Percentiles rank a stretch among this genome's conserved stretches.
Conservation (phyloP, 1,140 invertebrate genomes). For the Apis laboriosa region DNA sequence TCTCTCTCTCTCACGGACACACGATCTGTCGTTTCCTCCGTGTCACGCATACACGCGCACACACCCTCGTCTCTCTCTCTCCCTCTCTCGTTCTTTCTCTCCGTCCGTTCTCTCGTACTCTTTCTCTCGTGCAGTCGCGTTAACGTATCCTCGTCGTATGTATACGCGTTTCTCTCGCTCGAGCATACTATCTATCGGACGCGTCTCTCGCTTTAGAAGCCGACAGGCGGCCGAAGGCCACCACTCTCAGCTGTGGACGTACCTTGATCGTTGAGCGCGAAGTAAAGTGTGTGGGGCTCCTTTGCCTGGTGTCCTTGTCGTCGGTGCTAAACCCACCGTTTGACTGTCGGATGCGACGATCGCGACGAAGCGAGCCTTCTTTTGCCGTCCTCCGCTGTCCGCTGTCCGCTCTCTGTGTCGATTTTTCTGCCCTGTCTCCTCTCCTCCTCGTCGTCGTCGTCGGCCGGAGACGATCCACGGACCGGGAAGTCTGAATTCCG, state of each 20-base stretch:
- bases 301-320: conserved; percentile 65
- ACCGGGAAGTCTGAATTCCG: conserved; percentile 3
- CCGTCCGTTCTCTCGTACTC: conserved; percentile 12
- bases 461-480: neutral
- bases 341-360: conserved; percentile 57
- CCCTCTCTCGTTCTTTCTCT: conserved; percentile 7
- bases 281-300: conserved; percentile 63
- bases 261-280: conserved; percentile 67
- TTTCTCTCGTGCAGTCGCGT: neutral
- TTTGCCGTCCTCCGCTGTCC: conserved; percentile 30
- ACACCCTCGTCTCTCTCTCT: conserved; percentile 9
- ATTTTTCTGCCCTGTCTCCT: neutral
- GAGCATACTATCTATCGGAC: conserved; percentile 47
- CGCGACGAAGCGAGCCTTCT: conserved; percentile 38
- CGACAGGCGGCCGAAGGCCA: conserved; percentile 64
- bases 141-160: neutral
- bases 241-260: conserved; percentile 63
- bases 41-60: conserved; percentile 30
- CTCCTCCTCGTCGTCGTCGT: neutral
- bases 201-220: conserved; percentile 56
- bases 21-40: conserved; percentile 38
- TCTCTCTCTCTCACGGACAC: conserved; percentile 29
- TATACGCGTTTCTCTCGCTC: conserved; percentile 3
- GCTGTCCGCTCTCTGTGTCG: neutral
- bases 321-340: conserved; percentile 59